phyloP scores from a whole-genome alignment of 2,888 invertebrate species.

The Scaptomyza polygonia region DNA sequence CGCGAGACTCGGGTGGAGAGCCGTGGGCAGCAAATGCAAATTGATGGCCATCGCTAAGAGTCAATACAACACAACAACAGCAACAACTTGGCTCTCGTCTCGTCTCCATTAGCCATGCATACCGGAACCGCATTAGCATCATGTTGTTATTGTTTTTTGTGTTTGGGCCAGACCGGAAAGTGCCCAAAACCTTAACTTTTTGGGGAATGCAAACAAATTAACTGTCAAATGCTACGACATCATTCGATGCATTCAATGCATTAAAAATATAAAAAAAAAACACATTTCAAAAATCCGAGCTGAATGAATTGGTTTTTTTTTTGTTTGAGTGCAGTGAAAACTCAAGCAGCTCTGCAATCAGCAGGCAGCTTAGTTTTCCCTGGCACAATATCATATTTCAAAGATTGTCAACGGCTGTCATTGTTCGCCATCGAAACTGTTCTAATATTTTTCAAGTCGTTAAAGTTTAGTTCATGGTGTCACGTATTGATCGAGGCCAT shows the following conservation, averaged over 20 bases:
- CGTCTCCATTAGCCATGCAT: constrained; percentile 65
- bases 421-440: constrained; percentile 54
- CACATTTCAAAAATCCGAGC: constrained; percentile 57
- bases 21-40: constrained; percentile 79
- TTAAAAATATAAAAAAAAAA: constrained; percentile 32
- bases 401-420: constrained; percentile 69
- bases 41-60: constrained; percentile 71
- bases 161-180: constrained; percentile 64
- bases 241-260: constrained; percentile 65
- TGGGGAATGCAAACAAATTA: constrained; percentile 72
- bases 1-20: constrained; percentile 49
- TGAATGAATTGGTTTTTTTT: constrained; percentile 49
- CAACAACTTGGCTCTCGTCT: constrained; percentile 10
- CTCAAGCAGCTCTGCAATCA: constrained; percentile 31
- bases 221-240: constrained; percentile 72
- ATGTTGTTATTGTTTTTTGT: constrained; percentile 24
- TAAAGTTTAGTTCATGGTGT: constrained; percentile 37
- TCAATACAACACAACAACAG: constrained; percentile 15
- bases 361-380: constrained; percentile 25
- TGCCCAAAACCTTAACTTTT: constrained; percentile 37
- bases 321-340: constrained; percentile 45
- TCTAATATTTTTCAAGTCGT: constrained; percentile 68
- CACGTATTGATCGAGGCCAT: constrained; percentile 22
- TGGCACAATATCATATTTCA: constrained; percentile 69
- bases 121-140: constrained; percentile 81